These are phyloP conservation scores for Phthorimaea operculella DNA, from an alignment of 1,140 invertebrate species.

Conservation along the genomic window DNA sequence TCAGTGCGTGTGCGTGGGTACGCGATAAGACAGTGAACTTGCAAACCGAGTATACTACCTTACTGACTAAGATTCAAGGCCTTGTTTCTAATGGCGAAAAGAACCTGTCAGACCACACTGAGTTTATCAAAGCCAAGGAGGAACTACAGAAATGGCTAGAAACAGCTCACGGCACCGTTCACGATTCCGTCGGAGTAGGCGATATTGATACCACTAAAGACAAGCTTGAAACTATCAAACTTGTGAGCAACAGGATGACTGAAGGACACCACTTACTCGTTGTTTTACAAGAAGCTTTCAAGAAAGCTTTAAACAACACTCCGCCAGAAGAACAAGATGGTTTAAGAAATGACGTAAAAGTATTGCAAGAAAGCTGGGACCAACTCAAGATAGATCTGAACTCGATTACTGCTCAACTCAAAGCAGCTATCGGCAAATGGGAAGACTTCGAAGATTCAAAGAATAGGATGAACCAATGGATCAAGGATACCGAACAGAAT, in stretches of 20 bases:
- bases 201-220: conserved; percentile 82
- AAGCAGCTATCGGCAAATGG: conserved; percentile 81
- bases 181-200: conserved; percentile 84
- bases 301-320: conserved; percentile 84
- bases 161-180: conserved; percentile 79
- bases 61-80: conserved; percentile 81
- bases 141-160: conserved; percentile 85
- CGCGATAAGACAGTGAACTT: conserved; percentile 87
- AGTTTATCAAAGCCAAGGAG: conserved; percentile 86
- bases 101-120: conserved; percentile 88
- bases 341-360: conserved; percentile 78
- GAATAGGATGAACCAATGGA: conserved; percentile 76
- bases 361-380: conserved; percentile 84
- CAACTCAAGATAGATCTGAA: conserved; percentile 84
- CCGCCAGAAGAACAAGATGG: conserved; percentile 83
- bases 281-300: conserved; percentile 83
- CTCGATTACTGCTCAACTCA: conserved; percentile 80
- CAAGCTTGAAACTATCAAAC: conserved; percentile 82
- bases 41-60: conserved; percentile 81
- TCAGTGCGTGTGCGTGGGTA: conserved; percentile 83
- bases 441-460: conserved; percentile 82
- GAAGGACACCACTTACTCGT: conserved; percentile 89
- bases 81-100: conserved; percentile 87
- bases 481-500: conserved; percentile 73
- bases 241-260: conserved; percentile 79